Conservation (phyloP, 2,888 invertebrate genomes). For the Dicycla oo region DNA sequence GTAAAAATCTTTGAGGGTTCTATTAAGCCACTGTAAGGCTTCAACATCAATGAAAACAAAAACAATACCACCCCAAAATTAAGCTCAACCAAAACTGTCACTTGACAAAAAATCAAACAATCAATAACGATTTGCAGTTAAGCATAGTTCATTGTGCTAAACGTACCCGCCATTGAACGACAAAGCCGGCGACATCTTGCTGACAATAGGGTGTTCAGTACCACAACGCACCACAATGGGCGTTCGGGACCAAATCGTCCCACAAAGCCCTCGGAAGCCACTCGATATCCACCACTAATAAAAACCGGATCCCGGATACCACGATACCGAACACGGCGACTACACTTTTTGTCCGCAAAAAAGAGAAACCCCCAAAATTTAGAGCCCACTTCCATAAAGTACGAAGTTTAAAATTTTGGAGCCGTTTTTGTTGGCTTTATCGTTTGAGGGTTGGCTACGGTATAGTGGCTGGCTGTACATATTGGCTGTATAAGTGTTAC, state of each 20-base stretch:
- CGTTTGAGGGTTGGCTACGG: slow-evolving; percentile 44
- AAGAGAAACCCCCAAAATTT: slow-evolving; percentile 76
- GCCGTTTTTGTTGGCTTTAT: slow-evolving; percentile 56
- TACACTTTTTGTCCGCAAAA: slow-evolving; percentile 70
- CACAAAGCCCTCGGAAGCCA: slow-evolving; percentile 85
- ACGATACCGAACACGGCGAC: slow-evolving; percentile 57
- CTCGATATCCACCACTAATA: slow-evolving; percentile 86
- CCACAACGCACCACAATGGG: slow-evolving; percentile 79
- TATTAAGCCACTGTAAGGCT: slow-evolving; percentile 10
- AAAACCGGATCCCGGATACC: slow-evolving; percentile 87
- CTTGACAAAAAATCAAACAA: slow-evolving; percentile 58
- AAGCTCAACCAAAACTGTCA: slow-evolving; percentile 47
- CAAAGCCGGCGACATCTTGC: slow-evolving; percentile 78
- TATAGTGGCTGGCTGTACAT: slow-evolving; percentile 1
- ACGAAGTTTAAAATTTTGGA: slow-evolving; percentile 72
- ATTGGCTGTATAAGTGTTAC: not conserved
- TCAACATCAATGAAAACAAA: slow-evolving; percentile 30
- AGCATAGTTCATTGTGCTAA: slow-evolving; percentile 63
- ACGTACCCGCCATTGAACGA: slow-evolving; percentile 67
- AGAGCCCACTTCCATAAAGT: slow-evolving; percentile 75
- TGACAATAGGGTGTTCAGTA: slow-evolving; percentile 78
- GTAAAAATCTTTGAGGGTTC: not conserved
- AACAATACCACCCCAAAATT: slow-evolving; percentile 45
- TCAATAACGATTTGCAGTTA: slow-evolving; percentile 61
- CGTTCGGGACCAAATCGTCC: slow-evolving; percentile 75